Conservation (phyloP, 1,140 invertebrate species). For the Apis mellifera region DNA sequence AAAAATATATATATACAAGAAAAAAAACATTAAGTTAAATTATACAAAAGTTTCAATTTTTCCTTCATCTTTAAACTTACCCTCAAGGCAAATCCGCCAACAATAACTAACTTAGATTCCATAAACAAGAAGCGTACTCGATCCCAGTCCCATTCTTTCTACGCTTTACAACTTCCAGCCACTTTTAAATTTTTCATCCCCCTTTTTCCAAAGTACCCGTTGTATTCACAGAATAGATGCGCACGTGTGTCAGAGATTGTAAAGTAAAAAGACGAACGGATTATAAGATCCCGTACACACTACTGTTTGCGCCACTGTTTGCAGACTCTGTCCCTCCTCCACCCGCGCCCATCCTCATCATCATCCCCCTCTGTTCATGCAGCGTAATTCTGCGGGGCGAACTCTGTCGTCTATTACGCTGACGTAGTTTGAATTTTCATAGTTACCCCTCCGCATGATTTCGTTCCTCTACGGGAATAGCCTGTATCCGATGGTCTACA, state of each 20-base stretch:
- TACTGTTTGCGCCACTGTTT: constrained; percentile 22
- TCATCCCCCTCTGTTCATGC: neutral
- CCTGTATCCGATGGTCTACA: constrained; percentile 14
- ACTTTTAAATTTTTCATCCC: neutral
- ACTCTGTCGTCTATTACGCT: constrained; percentile 39
- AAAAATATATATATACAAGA: no score
- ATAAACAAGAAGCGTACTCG: neutral
- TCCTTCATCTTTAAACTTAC: no score
- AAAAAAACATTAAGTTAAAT: no score
- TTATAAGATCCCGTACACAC: constrained; percentile 13
- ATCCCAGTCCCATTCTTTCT: neutral
- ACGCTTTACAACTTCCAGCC: neutral
- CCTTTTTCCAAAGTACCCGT: neutral
- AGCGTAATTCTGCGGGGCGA: constrained; percentile 18
- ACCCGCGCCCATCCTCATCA: no score
- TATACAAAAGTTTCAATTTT: neutral
- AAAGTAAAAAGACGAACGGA: constrained; percentile 17
- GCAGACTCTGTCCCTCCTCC: constrained; percentile 10
- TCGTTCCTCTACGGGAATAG: neutral
- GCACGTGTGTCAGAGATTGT: neutral
- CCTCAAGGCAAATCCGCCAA: neutral
- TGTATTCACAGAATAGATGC: neutral
- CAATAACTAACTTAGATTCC: neutral
- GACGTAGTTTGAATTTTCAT: constrained; percentile 46
- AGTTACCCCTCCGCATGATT: constrained; percentile 33